phyloP scores from a whole-genome alignment of 2,113 vertebrate genomes.

The Zapus hudsonius region DNA sequence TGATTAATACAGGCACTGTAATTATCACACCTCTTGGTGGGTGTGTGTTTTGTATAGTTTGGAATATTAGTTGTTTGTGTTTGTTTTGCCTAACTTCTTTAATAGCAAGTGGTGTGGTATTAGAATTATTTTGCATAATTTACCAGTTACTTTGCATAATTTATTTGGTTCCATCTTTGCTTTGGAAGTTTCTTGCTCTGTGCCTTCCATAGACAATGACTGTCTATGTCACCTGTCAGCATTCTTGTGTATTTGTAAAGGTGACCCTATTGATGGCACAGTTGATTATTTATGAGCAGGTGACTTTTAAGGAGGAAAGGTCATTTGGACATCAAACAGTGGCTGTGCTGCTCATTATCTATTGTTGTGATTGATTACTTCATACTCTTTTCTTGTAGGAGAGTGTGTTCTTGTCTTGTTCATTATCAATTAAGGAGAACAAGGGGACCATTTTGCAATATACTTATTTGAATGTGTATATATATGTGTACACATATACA shows the following conservation, averaged over 20 bases:
- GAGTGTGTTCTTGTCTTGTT: background rate
- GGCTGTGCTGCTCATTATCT: background rate
- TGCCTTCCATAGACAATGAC: background rate
- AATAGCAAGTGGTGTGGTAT: background rate
- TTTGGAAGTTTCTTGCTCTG: background rate
- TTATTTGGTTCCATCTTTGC: slow-evolving; percentile 25
- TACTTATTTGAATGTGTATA: background rate
- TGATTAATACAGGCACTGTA: background rate
- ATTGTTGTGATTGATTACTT: background rate
- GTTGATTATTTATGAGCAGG: slow-evolving; percentile 12
- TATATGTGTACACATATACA: background rate
- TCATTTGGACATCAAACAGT: slow-evolving; percentile 8
- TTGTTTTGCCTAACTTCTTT: slow-evolving; percentile 20
- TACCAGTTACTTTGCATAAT: slow-evolving; percentile 38
- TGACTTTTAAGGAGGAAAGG: slow-evolving; percentile 40
- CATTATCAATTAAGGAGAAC: slow-evolving; percentile 8
- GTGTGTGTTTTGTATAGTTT: background rate
- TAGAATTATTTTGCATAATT: slow-evolving; percentile 27
- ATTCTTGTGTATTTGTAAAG: background rate
- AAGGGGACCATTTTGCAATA: background rate
- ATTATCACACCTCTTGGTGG: background rate
- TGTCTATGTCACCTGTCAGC: background rate
- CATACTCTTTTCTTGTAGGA: background rate
- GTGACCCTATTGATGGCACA: slow-evolving; percentile 13
- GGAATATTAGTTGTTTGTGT: background rate